A percentile compares a stretch with the other conserved stretches of the same genome.
Conservation (phyloP, 2,113 vertebrate species). For the Amblyopsis rosae region DNA sequence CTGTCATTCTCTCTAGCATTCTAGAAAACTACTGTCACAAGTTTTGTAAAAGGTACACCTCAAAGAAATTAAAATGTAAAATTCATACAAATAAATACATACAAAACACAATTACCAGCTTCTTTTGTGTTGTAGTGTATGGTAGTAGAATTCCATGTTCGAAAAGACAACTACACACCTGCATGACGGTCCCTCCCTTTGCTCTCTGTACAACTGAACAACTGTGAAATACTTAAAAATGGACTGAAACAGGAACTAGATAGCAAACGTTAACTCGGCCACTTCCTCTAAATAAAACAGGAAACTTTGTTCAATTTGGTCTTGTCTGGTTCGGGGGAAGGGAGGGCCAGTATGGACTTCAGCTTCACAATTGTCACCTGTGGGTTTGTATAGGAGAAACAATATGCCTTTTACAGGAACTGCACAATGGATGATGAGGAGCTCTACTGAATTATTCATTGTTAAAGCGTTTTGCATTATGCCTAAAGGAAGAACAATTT, state of each 20-base stretch:
- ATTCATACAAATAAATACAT: background rate
- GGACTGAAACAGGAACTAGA: slow-evolving; percentile 73
- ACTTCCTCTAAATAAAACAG: slow-evolving; percentile 75
- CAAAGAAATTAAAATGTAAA: background rate
- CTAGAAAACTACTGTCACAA: background rate
- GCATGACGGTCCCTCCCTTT: slow-evolving; percentile 31
- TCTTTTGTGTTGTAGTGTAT: background rate
- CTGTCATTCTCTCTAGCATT: background rate
- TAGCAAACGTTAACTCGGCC: slow-evolving; percentile 59
- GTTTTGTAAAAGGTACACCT: background rate
- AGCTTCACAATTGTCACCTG: background rate
- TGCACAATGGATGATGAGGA: slow-evolving; percentile 9
- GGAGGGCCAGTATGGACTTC: background rate
- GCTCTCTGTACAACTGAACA: slow-evolving; percentile 26
- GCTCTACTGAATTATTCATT: slow-evolving; percentile 10
- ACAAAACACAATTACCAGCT: background rate
- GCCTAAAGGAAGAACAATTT: background rate
- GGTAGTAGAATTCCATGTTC: background rate
- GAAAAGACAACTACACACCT: slow-evolving; percentile 37
- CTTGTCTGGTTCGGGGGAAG: slow-evolving; percentile 40
- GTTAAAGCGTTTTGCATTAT: slow-evolving; percentile 15
- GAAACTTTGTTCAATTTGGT: slow-evolving; percentile 61
- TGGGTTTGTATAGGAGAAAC: slow-evolving; percentile 49
- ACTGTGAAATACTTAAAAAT: slow-evolving; percentile 2
- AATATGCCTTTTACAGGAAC: slow-evolving; percentile 44